Evolutionary conservation across 1,140 invertebrate genomes (phyloP).

Genomic region (Heliconius hewitsoni): DNA sequence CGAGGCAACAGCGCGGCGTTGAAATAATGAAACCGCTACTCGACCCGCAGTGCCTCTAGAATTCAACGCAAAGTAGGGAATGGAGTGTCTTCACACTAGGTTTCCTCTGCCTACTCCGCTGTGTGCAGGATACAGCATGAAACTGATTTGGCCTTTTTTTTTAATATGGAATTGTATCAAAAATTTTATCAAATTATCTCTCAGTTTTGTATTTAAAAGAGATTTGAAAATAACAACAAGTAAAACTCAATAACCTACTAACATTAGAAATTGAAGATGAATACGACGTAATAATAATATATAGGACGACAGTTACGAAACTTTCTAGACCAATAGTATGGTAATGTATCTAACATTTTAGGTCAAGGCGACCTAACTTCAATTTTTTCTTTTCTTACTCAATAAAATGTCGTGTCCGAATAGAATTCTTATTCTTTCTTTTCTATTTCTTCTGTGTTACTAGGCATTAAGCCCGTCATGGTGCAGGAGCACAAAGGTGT

Average conservation of each 20-base stretch:
- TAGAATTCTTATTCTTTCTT: background rate
- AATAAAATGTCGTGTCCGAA: background rate
- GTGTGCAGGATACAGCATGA: no score
- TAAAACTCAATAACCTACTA: background rate
- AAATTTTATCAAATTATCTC: no score
- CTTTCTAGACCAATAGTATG: slow-evolving; percentile 1
- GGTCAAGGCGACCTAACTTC: background rate
- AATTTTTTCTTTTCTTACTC: background rate
- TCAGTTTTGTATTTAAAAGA: no score
- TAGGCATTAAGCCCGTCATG: background rate
- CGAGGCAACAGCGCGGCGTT: no score
- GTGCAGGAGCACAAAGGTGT: no score
- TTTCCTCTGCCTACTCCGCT: no score
- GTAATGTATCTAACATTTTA: background rate
- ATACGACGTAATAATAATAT: background rate
- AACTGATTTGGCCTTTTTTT: no score
- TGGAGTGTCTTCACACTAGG: no score
- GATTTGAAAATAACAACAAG: background rate
- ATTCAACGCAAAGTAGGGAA: no score
- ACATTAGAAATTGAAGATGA: background rate
- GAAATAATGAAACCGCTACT: no score
- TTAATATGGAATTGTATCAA: no score
- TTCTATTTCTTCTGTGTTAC: background rate
- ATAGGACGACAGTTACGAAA: background rate
- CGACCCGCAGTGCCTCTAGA: no score